Conservation (phyloP, 2,888 invertebrate species). For the Aspidapion aeneum region DNA sequence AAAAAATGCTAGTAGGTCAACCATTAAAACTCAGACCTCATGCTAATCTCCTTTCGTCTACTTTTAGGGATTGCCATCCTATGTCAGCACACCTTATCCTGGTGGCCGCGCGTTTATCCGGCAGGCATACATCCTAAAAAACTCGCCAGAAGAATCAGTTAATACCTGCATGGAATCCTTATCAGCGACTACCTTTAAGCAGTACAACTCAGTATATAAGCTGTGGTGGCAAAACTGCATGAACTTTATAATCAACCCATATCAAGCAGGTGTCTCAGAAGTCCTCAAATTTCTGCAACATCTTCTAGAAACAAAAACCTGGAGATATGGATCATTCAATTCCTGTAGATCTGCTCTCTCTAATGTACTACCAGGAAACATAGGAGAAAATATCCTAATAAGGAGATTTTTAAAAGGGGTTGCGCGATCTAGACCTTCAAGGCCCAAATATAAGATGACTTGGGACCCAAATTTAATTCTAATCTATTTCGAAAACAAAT, state of each 20-base stretch:
- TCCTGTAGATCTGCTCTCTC: conserved; percentile 5
- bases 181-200: not conserved
- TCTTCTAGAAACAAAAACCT: not conserved
- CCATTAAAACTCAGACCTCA: not conserved
- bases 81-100: too few species aligned
- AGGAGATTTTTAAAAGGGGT: conserved; percentile 9
- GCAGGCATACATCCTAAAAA: not conserved
- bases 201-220: not conserved
- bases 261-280: not conserved
- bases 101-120: conserved; percentile 7
- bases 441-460: conserved; percentile 8
- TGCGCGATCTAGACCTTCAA: conserved; percentile 1
- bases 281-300: not conserved
- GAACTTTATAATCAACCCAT: not conserved
- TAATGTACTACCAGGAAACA: not conserved
- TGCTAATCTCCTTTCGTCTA: not conserved
- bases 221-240: not conserved
- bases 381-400: not conserved
- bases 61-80: conserved; percentile 1
- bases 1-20: not conserved
- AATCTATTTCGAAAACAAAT: not conserved
- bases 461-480: conserved; percentile 10
- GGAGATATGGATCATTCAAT: conserved; percentile 3
- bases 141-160: not conserved
- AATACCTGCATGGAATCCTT: not conserved